Percentiles rank a stretch among this genome's conserved stretches.
Conservation (phyloP, 1,140 invertebrate species). For the Drosophila takahashii region DNA sequence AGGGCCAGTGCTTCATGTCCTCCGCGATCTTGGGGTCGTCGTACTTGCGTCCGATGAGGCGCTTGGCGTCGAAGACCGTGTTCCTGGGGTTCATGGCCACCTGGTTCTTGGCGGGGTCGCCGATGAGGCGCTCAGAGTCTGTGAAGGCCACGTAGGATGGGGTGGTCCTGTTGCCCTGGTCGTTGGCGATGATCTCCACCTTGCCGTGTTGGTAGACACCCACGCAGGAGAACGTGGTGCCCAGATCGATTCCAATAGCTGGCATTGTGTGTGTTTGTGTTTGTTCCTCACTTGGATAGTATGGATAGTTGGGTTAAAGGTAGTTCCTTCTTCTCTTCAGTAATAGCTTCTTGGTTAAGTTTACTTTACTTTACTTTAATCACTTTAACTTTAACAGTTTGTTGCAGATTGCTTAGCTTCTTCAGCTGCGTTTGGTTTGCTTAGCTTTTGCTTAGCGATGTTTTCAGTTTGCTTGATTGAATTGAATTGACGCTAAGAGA, state of each 20-base stretch:
- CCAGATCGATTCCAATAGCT: slow-evolving; percentile 91
- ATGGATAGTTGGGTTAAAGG: background rate
- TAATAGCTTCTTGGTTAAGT: slow-evolving; percentile 11
- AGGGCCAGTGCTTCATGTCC: slow-evolving; percentile 92
- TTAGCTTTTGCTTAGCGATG: slow-evolving; percentile 57
- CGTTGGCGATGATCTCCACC: slow-evolving; percentile 96
- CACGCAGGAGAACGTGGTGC: slow-evolving; percentile 92
- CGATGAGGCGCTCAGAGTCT: slow-evolving; percentile 97
- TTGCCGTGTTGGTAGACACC: slow-evolving; percentile 93
- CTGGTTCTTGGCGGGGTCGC: slow-evolving; percentile 94
- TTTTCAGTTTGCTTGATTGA: slow-evolving; percentile 65
- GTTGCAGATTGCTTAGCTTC: slow-evolving; percentile 29
- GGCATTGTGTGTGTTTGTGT: slow-evolving; percentile 76
- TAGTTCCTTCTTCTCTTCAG: slow-evolving; percentile 7
- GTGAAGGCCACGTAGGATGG: slow-evolving; percentile 98
- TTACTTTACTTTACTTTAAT: slow-evolving; percentile 4
- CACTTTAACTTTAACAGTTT: slow-evolving; percentile 14
- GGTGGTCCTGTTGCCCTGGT: slow-evolving; percentile 97
- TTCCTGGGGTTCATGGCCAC: slow-evolving; percentile 83
- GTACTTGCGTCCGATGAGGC: slow-evolving; percentile 88
- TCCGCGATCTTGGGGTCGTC: slow-evolving; percentile 90
- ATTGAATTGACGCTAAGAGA: slow-evolving; percentile 61
- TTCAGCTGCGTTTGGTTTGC: slow-evolving; percentile 47
- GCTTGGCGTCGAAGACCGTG: slow-evolving; percentile 85
- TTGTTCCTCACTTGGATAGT: slow-evolving; percentile 6